Conservation (phyloP, 1,140 invertebrate species). For the Drosophila nikananu region DNA sequence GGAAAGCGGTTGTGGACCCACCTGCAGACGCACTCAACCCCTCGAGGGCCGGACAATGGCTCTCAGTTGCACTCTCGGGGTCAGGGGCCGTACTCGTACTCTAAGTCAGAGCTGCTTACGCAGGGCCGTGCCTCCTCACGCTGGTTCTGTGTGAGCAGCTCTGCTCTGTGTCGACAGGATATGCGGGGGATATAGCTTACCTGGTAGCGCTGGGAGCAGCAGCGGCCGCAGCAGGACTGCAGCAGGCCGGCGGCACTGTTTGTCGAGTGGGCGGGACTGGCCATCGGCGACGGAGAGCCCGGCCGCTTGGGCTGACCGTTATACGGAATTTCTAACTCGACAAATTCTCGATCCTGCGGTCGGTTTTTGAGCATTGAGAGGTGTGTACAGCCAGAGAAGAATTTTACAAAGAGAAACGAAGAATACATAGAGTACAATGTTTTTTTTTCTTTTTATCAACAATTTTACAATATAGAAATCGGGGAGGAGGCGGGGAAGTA, state of each 20-base stretch:
- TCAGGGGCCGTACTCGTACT: slow-evolving; percentile 9
- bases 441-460: slow-evolving; percentile 30
- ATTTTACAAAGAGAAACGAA: slow-evolving; percentile 83
- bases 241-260: slow-evolving; percentile 90
- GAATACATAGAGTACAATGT: slow-evolving; percentile 80
- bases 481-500: slow-evolving; percentile 4
- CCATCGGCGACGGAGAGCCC: slow-evolving; percentile 93
- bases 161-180: slow-evolving; percentile 18
- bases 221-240: slow-evolving; percentile 93
- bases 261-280: slow-evolving; percentile 94
- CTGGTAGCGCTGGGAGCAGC: slow-evolving; percentile 95
- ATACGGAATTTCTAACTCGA: slow-evolving; percentile 97
- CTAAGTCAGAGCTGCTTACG: slow-evolving; percentile 4
- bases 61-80: slow-evolving; percentile 12
- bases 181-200: slow-evolving; percentile 85
- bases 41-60: slow-evolving; percentile 11
- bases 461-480: slow-evolving; percentile 68
- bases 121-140: background rate
- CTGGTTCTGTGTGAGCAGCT: slow-evolving; percentile 1
- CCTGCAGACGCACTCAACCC: slow-evolving; percentile 48
- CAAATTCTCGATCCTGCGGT: slow-evolving; percentile 96
- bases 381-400: slow-evolving; percentile 75
- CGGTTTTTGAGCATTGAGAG: slow-evolving; percentile 65
- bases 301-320: slow-evolving; percentile 96
- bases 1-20: slow-evolving; percentile 54